Evolutionary conservation across 1,140 invertebrate genomes (phyloP).

Genomic region (Drosophila pallidifrons): DNA sequence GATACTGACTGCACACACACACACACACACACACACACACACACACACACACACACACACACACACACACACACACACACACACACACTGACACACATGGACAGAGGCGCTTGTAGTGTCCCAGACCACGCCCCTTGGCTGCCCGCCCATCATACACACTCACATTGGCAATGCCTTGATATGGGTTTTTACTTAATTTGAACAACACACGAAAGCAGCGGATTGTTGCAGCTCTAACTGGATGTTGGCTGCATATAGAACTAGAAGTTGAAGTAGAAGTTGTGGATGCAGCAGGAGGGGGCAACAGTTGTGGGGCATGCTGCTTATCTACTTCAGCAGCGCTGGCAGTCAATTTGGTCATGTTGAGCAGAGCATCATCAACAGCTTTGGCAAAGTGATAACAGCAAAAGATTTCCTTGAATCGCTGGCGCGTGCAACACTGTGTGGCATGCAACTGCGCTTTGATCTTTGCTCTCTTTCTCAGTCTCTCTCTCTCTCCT

Average conservation of each 20-base stretch:
- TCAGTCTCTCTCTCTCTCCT: not conserved
- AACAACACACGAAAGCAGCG: conserved; percentile 45
- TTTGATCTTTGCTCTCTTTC: not conserved
- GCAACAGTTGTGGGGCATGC: not conserved
- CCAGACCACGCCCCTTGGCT: conserved; percentile 9
- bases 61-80: conserved; percentile 34
- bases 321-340: conserved; percentile 17
- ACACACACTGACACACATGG: conserved; percentile 6
- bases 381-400: conserved; percentile 21
- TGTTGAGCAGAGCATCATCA: not conserved
- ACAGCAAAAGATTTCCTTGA: conserved; percentile 20
- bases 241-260: conserved; percentile 4
- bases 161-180: conserved; percentile 32
- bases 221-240: conserved; percentile 1
- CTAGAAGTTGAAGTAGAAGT: too few species aligned
- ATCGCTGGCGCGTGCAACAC: conserved; percentile 10
- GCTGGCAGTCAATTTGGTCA: conserved; percentile 27
- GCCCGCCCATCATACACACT: not conserved
- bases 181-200: conserved; percentile 67
- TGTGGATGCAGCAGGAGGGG: not conserved
- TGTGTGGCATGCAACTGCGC: conserved; percentile 4
- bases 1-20: conserved; percentile 42
- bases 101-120: not conserved
- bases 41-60: conserved; percentile 7
- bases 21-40: conserved; percentile 32